Evolutionary conservation across 2,797 vertebrate species (phyloP), one percentile per base, ranked within the genome.

Genomic region (Cheirogaleus major): DNA sequence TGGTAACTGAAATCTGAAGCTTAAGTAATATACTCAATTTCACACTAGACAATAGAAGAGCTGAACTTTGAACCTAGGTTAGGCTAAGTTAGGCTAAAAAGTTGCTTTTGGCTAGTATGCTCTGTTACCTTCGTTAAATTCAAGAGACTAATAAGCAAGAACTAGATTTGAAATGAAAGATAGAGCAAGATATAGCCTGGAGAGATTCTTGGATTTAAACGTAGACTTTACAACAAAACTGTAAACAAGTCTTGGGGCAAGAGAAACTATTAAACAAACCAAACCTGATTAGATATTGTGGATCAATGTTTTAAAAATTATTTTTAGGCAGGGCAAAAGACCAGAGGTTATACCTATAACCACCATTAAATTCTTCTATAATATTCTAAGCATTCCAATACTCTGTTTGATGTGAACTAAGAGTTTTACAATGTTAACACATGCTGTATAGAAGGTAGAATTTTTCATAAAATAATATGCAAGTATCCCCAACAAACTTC

Each of bases 151-250:
- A 90, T 94, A 59, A 91, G 25, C n/a, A 85, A 79, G 59, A 95
- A 52, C 22, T 59, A 84, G 30, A 72, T 81, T 91, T 52, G 67
- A 88, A 95, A 81, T 95, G n/a, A 93, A 95, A 95, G 41, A 2
- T 7, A 73, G 17, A 94, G 13, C 22, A 88, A 72, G 17, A 61
- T 81, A 7, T 35, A 91, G 32, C 25, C 30, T 32, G 27, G 43
- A 95, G 17, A 59, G 23, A 55, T 82, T 78, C 43, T 75, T 86
- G 48, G 41, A 89, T 72, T 22, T 22, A 85, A 96, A 92, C 22
- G 57, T 48, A 30, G 2, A 87, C 13, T 92, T 75, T 32, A 50
- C 59, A 80, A 79, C 22, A 35, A 22, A 92, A n/a, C 14, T 87
- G 11, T 92, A 43, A 88, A 92, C 6, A 75, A 89, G 18, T 13